Percentiles rank a stretch among this genome's conserved stretches.
Conservation (phyloP, 2,797 vertebrate species). For the Oreonectes daqikongensis region DNA sequence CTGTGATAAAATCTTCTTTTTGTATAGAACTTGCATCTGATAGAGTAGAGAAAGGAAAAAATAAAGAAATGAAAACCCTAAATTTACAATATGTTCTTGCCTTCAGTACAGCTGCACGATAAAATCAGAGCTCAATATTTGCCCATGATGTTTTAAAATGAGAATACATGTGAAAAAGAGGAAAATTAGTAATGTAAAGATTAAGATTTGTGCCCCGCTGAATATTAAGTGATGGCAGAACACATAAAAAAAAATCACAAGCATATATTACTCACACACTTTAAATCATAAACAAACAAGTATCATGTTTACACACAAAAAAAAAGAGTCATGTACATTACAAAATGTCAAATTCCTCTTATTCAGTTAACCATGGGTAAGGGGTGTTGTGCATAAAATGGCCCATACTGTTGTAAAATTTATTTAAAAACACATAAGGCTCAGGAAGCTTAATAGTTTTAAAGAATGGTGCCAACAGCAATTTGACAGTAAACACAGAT, state of each 20-base stretch:
- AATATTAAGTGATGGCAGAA: conserved; percentile 12
- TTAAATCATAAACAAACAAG: conserved; percentile 7
- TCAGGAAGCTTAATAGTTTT: background rate
- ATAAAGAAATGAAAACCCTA: conserved; percentile 16
- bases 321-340: background rate
- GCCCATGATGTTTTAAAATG: conserved; percentile 10
- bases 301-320: background rate
- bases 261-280: conserved; percentile 9
- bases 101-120: background rate
- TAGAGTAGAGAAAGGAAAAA: background rate
- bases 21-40: background rate
- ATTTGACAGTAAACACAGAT: background rate
- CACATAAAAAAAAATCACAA: conserved; percentile 16
- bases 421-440: background rate
- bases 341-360: background rate
- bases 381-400: background rate
- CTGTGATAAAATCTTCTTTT: conserved; percentile 21
- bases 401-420: background rate
- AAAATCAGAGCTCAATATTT: conserved; percentile 26
- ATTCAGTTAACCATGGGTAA: background rate
- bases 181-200: conserved; percentile 28
- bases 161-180: conserved; percentile 14
- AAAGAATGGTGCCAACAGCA: background rate
- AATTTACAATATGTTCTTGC: conserved; percentile 15
- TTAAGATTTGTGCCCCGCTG: conserved; percentile 13